Evolutionary conservation across 2,888 invertebrate species (phyloP), one percentile per base, ranked within the genome.

Genomic region (Phyto melanocephala): DNA sequence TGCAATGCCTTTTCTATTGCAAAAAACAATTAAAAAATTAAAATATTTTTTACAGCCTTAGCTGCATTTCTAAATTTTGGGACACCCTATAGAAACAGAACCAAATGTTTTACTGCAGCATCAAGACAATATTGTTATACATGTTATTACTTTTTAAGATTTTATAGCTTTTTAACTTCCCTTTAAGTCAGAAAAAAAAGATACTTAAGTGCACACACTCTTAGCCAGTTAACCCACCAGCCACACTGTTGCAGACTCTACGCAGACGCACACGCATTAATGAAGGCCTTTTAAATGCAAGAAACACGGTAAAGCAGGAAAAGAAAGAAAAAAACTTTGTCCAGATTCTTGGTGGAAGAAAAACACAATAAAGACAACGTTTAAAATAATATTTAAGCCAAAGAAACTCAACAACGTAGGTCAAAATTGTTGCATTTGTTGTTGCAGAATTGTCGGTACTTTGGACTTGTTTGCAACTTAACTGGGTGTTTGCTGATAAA

Each of bases 231-330:
- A 47, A 37, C 37, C 37, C 8, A 11, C 37, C 37, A 63, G 58
- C 45, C 58, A 54, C 58, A 58, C 74, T 70, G 60, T 37, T 54
- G 75, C 70, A 82, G 82, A 82, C 79, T 67, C 40, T 47, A 58
- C 75, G 79, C 71, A 82, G 71, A 82, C 82, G 67, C 79, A 76
- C 67, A 79, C 78, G 75, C 82, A 79, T 50, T 82, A 54, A 68
- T 71, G 65, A 28, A 6, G 4, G 74, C 63, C 52, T 68, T 72
- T 42, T 79, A 42, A 67, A 67, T 50, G 40, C 40, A 50, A 54
- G 24, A 63, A 54, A 28, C 4, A 28, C 10, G 5, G 8, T 47
- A 56, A 74, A 24, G 15, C 54, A 54, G 45, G 50, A 37, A 35
- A 72, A 45, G 20, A 3, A 45, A 47, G 47, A 33, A 42, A 1